Evolutionary conservation across 2,888 invertebrate genomes (phyloP).

Genomic region (Chymomyza fuscimana): DNA sequence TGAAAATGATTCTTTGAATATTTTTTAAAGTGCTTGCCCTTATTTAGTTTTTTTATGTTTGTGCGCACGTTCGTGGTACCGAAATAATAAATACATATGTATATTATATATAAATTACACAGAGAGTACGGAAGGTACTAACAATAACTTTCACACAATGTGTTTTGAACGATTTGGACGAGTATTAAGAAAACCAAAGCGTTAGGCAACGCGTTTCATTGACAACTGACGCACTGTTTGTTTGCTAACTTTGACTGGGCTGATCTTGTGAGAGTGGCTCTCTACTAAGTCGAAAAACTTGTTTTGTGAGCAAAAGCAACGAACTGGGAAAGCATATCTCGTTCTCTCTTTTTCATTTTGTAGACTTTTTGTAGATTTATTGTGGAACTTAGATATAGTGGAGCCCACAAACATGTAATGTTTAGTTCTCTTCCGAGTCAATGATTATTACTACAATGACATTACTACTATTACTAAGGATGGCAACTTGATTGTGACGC

Average conservation of each 20-base stretch:
- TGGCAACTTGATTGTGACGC: no score
- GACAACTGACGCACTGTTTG: neutral
- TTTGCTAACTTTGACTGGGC: neutral
- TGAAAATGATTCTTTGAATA: neutral
- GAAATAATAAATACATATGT: no score
- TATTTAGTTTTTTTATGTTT: neutral
- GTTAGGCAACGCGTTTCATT: conserved; percentile 9
- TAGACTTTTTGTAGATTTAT: neutral
- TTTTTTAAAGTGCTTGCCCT: neutral
- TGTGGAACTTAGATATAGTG: conserved; percentile 7
- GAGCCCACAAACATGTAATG: neutral
- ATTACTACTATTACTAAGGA: no score
- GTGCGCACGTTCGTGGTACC: no score
- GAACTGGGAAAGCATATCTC: conserved; percentile 35
- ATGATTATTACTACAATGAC: no score
- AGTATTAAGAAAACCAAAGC: conserved; percentile 14
- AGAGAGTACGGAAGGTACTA: conserved; percentile 44
- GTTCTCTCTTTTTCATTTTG: conserved; percentile 5
- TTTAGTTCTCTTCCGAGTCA: neutral
- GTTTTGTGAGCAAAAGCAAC: conserved; percentile 32
- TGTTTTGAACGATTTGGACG: conserved; percentile 25
- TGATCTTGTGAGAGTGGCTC: neutral
- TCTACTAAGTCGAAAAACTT: conserved; percentile 38
- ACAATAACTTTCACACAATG: conserved; percentile 59
- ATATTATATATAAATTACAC: conserved; percentile 34